These are phyloP conservation scores for Xiphophorus hellerii DNA, from an alignment of 2,113 vertebrate species.

Conservation along the genomic window DNA sequence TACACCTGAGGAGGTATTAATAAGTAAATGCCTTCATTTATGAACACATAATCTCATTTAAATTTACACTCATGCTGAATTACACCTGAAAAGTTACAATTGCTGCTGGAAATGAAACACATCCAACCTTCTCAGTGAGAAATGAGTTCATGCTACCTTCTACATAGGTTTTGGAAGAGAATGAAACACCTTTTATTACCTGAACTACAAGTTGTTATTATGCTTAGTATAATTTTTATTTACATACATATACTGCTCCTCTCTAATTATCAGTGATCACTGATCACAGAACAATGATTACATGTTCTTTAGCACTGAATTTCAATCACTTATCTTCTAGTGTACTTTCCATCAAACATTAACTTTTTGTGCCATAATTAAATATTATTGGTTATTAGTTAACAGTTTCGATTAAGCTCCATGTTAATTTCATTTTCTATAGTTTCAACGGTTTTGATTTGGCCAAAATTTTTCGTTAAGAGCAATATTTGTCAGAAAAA, in stretches of 20 bases:
- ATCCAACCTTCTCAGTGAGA: conserved; percentile 4
- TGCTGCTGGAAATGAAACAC: conserved; percentile 8
- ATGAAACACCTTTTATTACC: background rate
- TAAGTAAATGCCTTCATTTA: background rate
- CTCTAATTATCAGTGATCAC: conserved; percentile 52
- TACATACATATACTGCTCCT: conserved; percentile 17
- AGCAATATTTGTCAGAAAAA: too few relatives aligned
- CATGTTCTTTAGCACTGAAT: conserved; percentile 45
- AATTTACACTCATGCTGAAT: background rate
- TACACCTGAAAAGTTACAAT: background rate
- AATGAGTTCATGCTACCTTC: background rate
- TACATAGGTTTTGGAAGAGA: background rate
- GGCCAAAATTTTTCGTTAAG: too few relatives aligned
- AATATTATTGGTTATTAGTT: too few relatives aligned
- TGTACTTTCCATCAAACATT: too few relatives aligned
- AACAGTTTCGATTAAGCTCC: too few relatives aligned
- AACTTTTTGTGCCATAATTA: too few relatives aligned
- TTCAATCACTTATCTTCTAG: too few relatives aligned
- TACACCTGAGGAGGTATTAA: conserved; percentile 4
- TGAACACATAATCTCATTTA: background rate
- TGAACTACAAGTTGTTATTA: background rate
- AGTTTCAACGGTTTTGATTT: too few relatives aligned
- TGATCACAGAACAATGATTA: conserved; percentile 32
- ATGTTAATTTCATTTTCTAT: too few relatives aligned
- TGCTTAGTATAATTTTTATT: background rate